Percentiles rank a stretch among this genome's conserved stretches.
Conservation (phyloP, 2,113 vertebrate species). For the Acrocephalus kingi region DNA sequence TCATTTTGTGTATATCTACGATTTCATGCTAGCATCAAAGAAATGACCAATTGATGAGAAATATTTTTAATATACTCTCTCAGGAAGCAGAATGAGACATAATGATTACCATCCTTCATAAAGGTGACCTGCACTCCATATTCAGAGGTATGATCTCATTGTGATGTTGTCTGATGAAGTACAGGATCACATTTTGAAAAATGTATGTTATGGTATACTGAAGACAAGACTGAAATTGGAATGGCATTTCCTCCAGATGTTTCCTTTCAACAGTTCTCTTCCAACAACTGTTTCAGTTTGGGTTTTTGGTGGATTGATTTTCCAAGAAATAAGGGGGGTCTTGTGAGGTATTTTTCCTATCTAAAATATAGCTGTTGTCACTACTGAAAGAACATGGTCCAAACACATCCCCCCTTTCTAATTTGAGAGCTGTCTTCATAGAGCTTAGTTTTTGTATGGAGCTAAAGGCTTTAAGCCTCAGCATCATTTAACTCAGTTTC, state of each 20-base stretch:
- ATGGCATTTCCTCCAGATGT: slow-evolving; percentile 62
- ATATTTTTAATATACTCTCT: background rate
- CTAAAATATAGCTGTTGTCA: background rate
- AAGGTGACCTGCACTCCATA: background rate
- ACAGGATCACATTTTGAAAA: slow-evolving; percentile 36
- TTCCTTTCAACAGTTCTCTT: slow-evolving; percentile 44
- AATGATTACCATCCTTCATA: background rate
- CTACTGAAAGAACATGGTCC: background rate
- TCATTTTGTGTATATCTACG: background rate
- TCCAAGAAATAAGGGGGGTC: background rate
- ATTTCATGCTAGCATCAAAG: slow-evolving; percentile 4
- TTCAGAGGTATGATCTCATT: slow-evolving; percentile 34
- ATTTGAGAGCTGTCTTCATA: background rate
- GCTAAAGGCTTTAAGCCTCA: background rate
- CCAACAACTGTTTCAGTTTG: background rate
- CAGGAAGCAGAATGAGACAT: slow-evolving; percentile 33
- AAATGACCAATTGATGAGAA: background rate
- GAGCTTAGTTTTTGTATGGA: background rate
- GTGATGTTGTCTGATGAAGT: slow-evolving; percentile 32
- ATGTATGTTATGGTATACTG: background rate
- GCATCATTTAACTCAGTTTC: background rate
- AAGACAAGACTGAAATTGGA: slow-evolving; percentile 50
- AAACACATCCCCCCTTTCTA: background rate
- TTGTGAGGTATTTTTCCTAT: background rate
- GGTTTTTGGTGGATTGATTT: background rate